phyloP scores from a whole-genome alignment of 2,797 vertebrate genomes.

The Anomalospiza imberbis region DNA sequence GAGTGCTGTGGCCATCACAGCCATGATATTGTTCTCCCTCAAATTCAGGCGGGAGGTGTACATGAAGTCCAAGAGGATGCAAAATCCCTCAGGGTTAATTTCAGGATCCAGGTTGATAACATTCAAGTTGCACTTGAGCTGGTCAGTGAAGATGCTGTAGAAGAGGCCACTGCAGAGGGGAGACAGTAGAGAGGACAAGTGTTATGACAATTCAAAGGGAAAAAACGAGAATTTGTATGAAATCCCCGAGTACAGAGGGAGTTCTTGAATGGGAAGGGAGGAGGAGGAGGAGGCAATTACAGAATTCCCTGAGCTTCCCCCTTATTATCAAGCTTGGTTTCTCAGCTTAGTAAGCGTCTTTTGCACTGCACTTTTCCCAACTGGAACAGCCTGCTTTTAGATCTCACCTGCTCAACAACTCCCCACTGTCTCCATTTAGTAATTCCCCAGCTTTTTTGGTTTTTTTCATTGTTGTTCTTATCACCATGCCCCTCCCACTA shows the following conservation, averaged over 20 bases:
- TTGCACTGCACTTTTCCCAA: constrained; percentile 22
- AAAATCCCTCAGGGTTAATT: constrained; percentile 90
- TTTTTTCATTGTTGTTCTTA: background rate
- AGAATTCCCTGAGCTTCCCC: constrained; percentile 40
- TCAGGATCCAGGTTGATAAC: constrained; percentile 90
- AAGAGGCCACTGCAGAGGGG: constrained; percentile 86
- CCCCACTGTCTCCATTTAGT: constrained; percentile 7
- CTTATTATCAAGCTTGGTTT: constrained; percentile 55
- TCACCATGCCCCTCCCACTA: background rate
- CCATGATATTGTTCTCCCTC: constrained; percentile 86
- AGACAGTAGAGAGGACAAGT: background rate
- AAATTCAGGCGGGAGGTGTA: constrained; percentile 94
- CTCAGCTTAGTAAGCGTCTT: constrained; percentile 49
- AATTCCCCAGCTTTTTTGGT: background rate
- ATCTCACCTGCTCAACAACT: constrained; percentile 43
- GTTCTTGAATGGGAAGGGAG: background rate
- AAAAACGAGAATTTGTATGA: background rate
- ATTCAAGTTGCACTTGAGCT: constrained; percentile 86
- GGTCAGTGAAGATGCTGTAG: constrained; percentile 94
- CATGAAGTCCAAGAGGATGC: constrained; percentile 96
- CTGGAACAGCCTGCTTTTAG: constrained; percentile 58
- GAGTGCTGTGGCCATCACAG: constrained; percentile 88
- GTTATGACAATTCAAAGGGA: background rate
- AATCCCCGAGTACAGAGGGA: background rate
- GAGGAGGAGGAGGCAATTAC: constrained; percentile 23